phyloP scores from a whole-genome alignment of 2,888 invertebrate genomes.

The Pseudococcus viburni region DNA sequence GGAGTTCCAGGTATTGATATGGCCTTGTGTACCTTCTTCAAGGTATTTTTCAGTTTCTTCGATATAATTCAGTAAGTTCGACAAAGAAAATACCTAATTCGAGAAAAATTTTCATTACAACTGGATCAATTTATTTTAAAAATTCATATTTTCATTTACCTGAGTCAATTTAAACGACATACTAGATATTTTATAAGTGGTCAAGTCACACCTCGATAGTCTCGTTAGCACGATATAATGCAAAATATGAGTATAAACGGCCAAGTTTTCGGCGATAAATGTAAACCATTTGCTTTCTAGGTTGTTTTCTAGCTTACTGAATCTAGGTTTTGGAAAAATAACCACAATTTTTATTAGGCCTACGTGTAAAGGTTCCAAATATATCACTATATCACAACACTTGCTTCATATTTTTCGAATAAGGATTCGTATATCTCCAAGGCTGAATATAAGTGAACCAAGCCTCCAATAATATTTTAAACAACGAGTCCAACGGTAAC shows the following conservation, averaged over 20 bases:
- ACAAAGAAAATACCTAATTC: slow-evolving; percentile 79
- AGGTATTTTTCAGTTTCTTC: slow-evolving; percentile 79
- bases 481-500: slow-evolving; percentile 90
- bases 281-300: slow-evolving; percentile 74
- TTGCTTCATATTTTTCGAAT: slow-evolving; percentile 57
- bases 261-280: slow-evolving; percentile 90
- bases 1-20: slow-evolving; percentile 70
- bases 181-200: slow-evolving; percentile 88
- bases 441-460: slow-evolving; percentile 97
- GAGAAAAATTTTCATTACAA: not conserved
- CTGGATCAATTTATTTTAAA: not conserved
- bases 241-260: slow-evolving; percentile 89
- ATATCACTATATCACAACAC: not conserved
- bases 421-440: slow-evolving; percentile 82
- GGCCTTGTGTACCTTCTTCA: slow-evolving; percentile 70
- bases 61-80: slow-evolving; percentile 78
- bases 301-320: slow-evolving; percentile 30
- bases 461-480: slow-evolving; percentile 90
- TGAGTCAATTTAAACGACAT: slow-evolving; percentile 92
- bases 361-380: not conserved
- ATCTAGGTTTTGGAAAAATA: slow-evolving; percentile 3
- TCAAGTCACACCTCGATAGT: slow-evolving; percentile 86
- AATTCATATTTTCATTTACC: slow-evolving; percentile 72
- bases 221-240: slow-evolving; percentile 87
- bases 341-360: not conserved